Evolutionary conservation across 2,888 invertebrate species (phyloP).

Genomic region (Phortica okadai): DNA sequence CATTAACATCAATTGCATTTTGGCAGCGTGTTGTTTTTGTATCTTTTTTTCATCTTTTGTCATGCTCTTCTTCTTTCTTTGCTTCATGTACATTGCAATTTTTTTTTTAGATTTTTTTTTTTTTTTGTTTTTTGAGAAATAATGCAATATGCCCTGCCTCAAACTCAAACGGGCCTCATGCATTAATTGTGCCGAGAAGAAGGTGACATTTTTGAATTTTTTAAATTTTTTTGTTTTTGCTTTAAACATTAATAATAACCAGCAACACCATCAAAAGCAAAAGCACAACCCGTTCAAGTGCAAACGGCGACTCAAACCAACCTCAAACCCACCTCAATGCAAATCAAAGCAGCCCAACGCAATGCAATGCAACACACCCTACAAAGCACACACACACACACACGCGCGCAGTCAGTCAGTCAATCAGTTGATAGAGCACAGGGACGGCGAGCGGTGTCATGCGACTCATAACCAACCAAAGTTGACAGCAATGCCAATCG

Average conservation of each 20-base stretch:
- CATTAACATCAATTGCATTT: conserved; percentile 21
- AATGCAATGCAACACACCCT: not conserved
- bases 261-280: not conserved
- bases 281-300: not conserved
- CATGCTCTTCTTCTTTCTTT: not conserved
- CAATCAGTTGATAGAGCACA: too few species aligned
- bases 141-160: too few species aligned
- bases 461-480: not conserved
- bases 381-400: too few species aligned
- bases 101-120: not conserved
- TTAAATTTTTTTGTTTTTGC: not conserved
- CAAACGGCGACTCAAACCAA: not conserved
- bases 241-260: not conserved
- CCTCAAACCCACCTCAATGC: not conserved
- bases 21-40: not conserved
- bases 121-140: too few species aligned
- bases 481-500: not conserved
- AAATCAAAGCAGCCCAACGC: not conserved
- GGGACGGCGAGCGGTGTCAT: too few species aligned
- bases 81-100: not conserved
- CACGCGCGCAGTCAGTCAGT: too few species aligned
- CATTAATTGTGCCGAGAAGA: too few species aligned
- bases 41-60: not conserved
- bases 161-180: too few species aligned
- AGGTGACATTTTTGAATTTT: too few species aligned